Evolutionary conservation across 1,140 invertebrate species (phyloP), one percentile per base, ranked within the genome.

Genomic region (Bombus confusus): DNA sequence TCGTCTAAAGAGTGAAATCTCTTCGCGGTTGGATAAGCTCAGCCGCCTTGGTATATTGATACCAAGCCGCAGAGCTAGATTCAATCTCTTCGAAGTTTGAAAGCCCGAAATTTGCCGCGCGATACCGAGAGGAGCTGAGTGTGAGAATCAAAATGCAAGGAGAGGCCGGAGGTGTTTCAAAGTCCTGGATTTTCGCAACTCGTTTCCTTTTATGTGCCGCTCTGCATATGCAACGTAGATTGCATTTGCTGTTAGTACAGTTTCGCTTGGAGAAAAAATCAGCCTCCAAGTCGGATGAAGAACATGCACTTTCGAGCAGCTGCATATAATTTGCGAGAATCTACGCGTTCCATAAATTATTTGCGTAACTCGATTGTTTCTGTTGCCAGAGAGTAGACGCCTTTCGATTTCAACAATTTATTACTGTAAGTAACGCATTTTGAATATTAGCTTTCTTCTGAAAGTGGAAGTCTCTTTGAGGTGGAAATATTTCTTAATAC

Each of bases 81-180:
- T 68, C 73, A 69, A 83, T 83, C 47, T 37, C n/a, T n/a, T 31
- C 62, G 18, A 64, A 64, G 62, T 64, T 64, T 31, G 62, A 64
- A n/a, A 64, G 62, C 62, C 13, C 62, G n/a, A n/a, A n/a, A 31
- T 64, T n/a, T 64, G 9, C 62, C 28, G 62, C 62, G 62, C 59
- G 28, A n/a, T 13, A 62, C 59, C 47, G 47, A 52, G 47, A 52
- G 4, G 28, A 62, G 59, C 28, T 12, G 34, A 47, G 15, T 22
- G 66, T 39, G 83, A 68, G 39, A 57, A 79, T 59, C 66, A 72
- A 72, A 84, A 84, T 79, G 69, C 73, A 34, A 69, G 76, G 28
- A 31, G 28, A 34, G 13, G 22, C 15, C 22, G 41, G 31, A 41
- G 22, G 37, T 22, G 13, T 64, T 59, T 62, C 64, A 22, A 37